Percentiles rank a stretch among this genome's conserved stretches.
Evolutionary conservation across 2,797 vertebrate genomes (phyloP).

Genomic region (Pogonophryne albipinna): DNA sequence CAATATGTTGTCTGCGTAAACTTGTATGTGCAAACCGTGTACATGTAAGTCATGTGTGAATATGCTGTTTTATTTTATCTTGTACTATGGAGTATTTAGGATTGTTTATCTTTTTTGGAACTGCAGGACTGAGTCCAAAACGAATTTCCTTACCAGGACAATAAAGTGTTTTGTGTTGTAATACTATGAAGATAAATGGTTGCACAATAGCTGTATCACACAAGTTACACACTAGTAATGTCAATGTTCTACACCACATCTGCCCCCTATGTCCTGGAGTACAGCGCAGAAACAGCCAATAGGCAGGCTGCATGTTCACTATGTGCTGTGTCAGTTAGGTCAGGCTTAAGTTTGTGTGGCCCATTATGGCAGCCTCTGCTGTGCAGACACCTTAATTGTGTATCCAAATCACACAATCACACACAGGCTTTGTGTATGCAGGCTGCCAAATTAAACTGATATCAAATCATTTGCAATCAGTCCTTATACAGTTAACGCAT

Average conservation of each 20-base stretch:
- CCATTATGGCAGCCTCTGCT: slow-evolving; percentile 3
- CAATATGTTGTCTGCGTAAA: no score
- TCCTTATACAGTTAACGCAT: neutral
- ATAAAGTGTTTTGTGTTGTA: no score
- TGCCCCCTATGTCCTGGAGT: neutral
- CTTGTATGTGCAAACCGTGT: no score
- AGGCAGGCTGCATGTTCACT: neutral
- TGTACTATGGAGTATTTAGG: no score
- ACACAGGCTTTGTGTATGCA: neutral
- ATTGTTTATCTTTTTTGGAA: no score
- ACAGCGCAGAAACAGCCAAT: neutral
- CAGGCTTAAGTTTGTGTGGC: neutral
- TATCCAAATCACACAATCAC: slow-evolving; percentile 11
- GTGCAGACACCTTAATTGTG: slow-evolving; percentile 5
- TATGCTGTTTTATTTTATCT: no score
- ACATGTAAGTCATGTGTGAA: no score
- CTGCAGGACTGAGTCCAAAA: no score
- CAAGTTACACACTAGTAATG: neutral
- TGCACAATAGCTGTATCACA: neutral
- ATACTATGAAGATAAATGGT: neutral
- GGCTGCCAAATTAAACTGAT: neutral
- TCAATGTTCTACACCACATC: neutral
- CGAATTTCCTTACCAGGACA: no score
- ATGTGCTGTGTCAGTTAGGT: neutral
- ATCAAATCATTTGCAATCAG: neutral